These are phyloP conservation scores for Nanorana parkeri DNA, from an alignment of 2,113 vertebrate genomes.

Conservation along the genomic window DNA sequence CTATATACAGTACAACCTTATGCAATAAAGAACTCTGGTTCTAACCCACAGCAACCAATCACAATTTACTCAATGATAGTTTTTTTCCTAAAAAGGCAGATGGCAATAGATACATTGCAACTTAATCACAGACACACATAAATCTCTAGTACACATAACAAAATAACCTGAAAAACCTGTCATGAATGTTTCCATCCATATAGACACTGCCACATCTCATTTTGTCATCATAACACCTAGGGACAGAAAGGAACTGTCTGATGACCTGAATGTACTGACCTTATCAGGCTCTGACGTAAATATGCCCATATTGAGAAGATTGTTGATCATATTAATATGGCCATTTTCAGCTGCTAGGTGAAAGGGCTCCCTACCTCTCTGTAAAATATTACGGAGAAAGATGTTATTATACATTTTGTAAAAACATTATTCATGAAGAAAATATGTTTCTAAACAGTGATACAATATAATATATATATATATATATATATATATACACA, in stretches of 20 bases:
- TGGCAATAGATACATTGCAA: no score
- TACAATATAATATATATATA: no score
- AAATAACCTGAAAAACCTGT: constrained; percentile 13
- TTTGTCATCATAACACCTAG: not conserved
- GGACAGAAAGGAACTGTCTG: no score
- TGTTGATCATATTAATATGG: constrained; percentile 78
- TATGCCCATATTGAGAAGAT: constrained; percentile 78
- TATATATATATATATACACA: no score
- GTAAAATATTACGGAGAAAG: constrained; percentile 52
- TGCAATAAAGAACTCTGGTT: no score
- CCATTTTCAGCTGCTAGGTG: constrained; percentile 82
- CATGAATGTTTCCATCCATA: constrained; percentile 5
- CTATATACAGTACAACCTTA: no score
- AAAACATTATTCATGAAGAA: no score
- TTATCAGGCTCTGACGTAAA: constrained; percentile 83
- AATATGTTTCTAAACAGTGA: no score
- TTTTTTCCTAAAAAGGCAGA: no score
- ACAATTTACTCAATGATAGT: no score
- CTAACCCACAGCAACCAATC: no score
- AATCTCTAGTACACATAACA: not conserved
- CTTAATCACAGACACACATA: not conserved
- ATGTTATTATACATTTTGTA: no score
- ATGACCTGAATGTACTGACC: constrained; percentile 57
- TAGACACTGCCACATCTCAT: not conserved
- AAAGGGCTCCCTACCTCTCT: constrained; percentile 84